Evolutionary conservation across 2,797 vertebrate genomes (phyloP).

Genomic region (Danio aesculapii): DNA sequence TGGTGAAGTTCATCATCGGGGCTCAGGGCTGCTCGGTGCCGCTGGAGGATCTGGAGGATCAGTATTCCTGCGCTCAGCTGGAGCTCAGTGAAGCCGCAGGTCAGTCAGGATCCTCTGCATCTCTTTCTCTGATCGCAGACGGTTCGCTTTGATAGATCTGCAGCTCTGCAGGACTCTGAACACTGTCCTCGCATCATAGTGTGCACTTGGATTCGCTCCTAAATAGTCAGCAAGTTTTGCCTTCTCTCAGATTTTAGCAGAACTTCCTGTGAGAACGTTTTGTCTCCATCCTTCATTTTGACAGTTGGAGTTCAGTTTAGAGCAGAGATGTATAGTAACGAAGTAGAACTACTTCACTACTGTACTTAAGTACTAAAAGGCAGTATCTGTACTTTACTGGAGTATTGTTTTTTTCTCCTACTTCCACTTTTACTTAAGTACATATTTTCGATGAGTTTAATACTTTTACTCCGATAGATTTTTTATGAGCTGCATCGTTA

Average conservation of each 20-base stretch:
- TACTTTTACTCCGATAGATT: no score
- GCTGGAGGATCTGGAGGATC: constrained; percentile 92
- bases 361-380: no score
- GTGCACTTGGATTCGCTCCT: neutral
- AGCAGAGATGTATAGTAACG: no score
- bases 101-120: neutral
- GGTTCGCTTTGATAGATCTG: constrained; percentile 57
- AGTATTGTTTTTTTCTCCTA: no score
- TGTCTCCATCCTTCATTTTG: no score
- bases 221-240: constrained; percentile 32
- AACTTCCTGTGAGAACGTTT: neutral
- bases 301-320: no score
- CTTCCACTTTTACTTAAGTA: no score
- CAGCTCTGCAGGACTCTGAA: constrained; percentile 60
- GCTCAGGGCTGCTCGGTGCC: constrained; percentile 88
- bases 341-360: no score
- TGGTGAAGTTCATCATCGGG: constrained; percentile 96
- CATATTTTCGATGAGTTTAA: no score
- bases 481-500: no score
- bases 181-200: neutral
- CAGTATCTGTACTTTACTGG: no score
- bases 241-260: neutral
- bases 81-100: constrained; percentile 83
- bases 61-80: constrained; percentile 91
- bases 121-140: neutral